Evolutionary conservation across 2,888 invertebrate genomes (phyloP), one percentile per base, ranked within the genome.

Genomic region (Drosophila trichaetosa): DNA sequence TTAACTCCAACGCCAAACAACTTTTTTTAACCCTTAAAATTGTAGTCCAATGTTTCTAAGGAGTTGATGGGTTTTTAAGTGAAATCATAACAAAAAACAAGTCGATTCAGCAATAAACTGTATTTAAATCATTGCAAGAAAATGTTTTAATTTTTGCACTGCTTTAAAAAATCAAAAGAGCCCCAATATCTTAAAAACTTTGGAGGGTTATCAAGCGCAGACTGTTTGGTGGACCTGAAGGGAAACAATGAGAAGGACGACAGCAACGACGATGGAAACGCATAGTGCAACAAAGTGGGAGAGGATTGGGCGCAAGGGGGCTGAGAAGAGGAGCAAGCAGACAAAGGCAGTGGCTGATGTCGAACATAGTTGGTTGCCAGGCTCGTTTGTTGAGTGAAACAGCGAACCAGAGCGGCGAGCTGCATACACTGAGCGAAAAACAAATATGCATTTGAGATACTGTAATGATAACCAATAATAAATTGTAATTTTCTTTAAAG

Each of bases 281-380:
- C 71, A 76, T 64, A 79, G 70, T 66, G 82, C 69, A 74, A 61
- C 40, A 59, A 31, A 42, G 53, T 27, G 1, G 16, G 16, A 18
- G 34, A 34, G 40, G 31, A 40, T 16, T 48, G 46, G 52, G 21
- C n/a, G 56, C 11, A 27, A 27, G 10, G n/a, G 11, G 36, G 1
- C 5, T 16, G n/a, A 3, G 34, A 40, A 66, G 53, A 54, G 73
- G 54, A 18, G 59, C 27, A 18, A 21, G 62, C 74, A 77, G 74
- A 79, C 80, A 74, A 77, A 70, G 73, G 79, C 72, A 69, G 66
- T 53, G 71, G 68, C 79, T 78, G 82, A 76, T 87, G 84, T 84
- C 77, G 83, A 85, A 85, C 79, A 82, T 83, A 74, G 71, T 82
- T 79, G 73, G 58, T 63, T 69, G 78, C 62, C 42, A 77, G 69